These are phyloP conservation scores for Plutella xylostella DNA, from an alignment of 2,888 invertebrate species.

Conservation along the genomic window DNA sequence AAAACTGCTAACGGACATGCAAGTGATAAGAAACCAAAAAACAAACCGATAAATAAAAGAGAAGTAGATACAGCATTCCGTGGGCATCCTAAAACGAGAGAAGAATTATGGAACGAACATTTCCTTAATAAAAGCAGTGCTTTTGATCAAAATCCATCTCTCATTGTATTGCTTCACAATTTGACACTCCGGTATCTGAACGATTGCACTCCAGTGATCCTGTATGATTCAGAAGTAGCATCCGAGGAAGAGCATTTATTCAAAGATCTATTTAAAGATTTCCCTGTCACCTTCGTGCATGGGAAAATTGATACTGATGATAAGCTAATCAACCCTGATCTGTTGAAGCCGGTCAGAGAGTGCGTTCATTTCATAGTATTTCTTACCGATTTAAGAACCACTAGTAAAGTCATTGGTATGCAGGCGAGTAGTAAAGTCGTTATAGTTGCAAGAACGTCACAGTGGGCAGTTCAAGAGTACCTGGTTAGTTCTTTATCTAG, in stretches of 20 bases:
- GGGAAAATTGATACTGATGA: conserved; percentile 69
- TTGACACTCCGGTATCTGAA: conserved; percentile 70
- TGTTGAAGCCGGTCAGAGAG: conserved; percentile 47
- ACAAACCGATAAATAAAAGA: too few species aligned
- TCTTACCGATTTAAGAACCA: conserved; percentile 72
- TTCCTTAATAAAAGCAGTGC: conserved; percentile 47
- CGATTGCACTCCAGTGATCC: conserved; percentile 74
- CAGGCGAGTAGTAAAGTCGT: conserved; percentile 74
- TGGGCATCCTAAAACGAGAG: conserved; percentile 70
- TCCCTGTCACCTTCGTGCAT: conserved; percentile 71
- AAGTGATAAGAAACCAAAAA: too few species aligned
- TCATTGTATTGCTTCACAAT: conserved; percentile 71
- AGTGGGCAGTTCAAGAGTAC: conserved; percentile 82
- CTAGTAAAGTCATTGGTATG: conserved; percentile 70
- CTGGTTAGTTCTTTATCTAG: conserved; percentile 71
- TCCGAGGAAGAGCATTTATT: conserved; percentile 66
- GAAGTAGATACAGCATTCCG: conserved; percentile 62
- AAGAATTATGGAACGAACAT: conserved; percentile 62
- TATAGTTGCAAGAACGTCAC: conserved; percentile 76
- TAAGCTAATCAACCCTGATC: conserved; percentile 48
- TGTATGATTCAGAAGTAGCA: conserved; percentile 74
- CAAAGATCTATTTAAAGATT: conserved; percentile 67
- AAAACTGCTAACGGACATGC: conserved; percentile 21
- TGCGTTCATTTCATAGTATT: conserved; percentile 77
- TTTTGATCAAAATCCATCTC: conserved; percentile 67